Evolutionary conservation across 2,888 invertebrate genomes (phyloP).

Genomic region (Sinelater perroti): DNA sequence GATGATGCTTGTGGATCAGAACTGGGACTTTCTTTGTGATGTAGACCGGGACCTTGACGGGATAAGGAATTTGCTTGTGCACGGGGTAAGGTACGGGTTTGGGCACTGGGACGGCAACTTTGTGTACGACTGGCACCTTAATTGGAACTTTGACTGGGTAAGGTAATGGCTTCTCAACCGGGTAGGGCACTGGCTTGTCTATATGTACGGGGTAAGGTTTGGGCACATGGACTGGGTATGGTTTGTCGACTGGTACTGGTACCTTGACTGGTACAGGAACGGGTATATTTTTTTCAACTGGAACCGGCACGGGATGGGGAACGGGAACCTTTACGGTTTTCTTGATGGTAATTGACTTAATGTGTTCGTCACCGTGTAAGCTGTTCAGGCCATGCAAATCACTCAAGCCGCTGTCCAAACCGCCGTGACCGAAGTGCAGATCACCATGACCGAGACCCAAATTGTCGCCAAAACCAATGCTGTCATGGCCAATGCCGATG

Average conservation of each 20-base stretch:
- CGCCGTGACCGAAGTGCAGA: too few relatives aligned
- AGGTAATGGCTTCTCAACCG: conserved; percentile 64
- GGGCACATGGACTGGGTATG: too few relatives aligned
- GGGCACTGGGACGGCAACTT: neutral
- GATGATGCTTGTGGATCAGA: too few relatives aligned
- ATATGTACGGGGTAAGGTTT: too few relatives aligned
- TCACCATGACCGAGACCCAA: conserved; percentile 41
- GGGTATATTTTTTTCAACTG: conserved; percentile 78
- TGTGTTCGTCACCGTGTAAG: too few relatives aligned
- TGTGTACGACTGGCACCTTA: too few relatives aligned
- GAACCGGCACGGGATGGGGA: too few relatives aligned
- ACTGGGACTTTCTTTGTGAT: neutral
- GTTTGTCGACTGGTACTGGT: too few relatives aligned
- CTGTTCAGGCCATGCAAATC: too few relatives aligned
- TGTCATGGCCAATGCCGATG: neutral
- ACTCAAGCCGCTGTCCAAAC: too few relatives aligned
- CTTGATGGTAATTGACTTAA: conserved; percentile 57
- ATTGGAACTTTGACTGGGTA: conserved; percentile 57
- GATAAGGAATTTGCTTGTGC: neutral
- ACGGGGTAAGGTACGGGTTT: neutral
- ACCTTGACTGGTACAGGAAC: too few relatives aligned
- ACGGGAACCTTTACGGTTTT: conserved; percentile 70
- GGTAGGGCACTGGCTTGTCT: conserved; percentile 63
- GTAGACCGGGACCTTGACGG: neutral
- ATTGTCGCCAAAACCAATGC: too few relatives aligned